Conservation (phyloP, 2,113 vertebrate species). For the Plotosus lineatus region DNA sequence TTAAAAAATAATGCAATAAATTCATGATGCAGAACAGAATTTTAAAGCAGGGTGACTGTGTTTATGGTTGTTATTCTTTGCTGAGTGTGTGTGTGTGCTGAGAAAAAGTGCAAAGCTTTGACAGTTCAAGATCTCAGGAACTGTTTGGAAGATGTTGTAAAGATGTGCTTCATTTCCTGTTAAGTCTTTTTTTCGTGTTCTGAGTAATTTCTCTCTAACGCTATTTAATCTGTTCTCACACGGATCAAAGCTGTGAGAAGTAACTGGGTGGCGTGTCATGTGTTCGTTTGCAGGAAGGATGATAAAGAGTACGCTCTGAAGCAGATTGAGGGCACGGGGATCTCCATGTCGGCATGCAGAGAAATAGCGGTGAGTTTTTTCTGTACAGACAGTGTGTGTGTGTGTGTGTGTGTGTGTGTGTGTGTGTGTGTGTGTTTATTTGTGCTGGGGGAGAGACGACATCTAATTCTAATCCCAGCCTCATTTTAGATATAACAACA, state of each 20-base stretch:
- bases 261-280: conserved; percentile 37
- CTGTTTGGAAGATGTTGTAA: background rate
- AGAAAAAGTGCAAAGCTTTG: background rate
- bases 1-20: background rate
- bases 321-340: conserved; percentile 99
- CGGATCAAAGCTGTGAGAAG: background rate
- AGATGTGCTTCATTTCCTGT: background rate
- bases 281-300: conserved; percentile 90
- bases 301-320: conserved; percentile 99
- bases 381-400: too few relatives aligned
- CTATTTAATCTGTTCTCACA: background rate
- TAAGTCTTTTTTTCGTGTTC: background rate
- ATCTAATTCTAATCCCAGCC: background rate
- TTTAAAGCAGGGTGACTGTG: background rate
- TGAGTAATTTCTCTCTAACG: background rate
- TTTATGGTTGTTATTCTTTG: background rate
- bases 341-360: conserved; percentile 99
- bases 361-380: conserved; percentile 96
- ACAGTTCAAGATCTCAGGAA: background rate
- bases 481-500: background rate
- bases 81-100: background rate
- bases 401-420: too few relatives aligned
- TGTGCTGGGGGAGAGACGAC: too few relatives aligned
- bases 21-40: background rate
- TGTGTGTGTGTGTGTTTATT: too few relatives aligned